phyloP scores from a whole-genome alignment of 2,113 vertebrate genomes.

The Irena cyanogastra region DNA sequence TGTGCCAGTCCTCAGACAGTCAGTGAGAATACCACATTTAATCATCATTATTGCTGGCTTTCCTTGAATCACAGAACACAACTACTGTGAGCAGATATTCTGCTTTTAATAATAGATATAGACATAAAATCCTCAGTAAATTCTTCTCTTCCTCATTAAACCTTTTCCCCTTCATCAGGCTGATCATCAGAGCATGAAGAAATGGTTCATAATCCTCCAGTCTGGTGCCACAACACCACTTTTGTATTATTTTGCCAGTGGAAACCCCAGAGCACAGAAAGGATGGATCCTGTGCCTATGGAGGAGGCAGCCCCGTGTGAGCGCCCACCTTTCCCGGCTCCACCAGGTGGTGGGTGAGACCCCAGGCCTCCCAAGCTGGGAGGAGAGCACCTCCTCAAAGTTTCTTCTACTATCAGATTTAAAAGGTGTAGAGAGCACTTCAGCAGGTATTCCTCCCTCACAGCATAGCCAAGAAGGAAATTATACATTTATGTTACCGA shows the following conservation, averaged over 20 bases:
- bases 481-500: not conserved
- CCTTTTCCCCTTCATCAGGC: not conserved
- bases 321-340: not conserved
- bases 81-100: not conserved
- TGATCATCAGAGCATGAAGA: slow-evolving; percentile 1
- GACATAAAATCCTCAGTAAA: not conserved
- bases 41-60: not conserved
- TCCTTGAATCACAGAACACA: not conserved
- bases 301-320: not conserved
- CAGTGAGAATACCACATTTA: not conserved
- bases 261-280: not conserved
- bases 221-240: slow-evolving; percentile 1
- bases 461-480: not conserved
- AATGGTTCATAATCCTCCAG: slow-evolving; percentile 23
- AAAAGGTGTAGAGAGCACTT: not conserved
- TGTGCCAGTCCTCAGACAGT: not conserved
- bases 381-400: not conserved
- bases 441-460: not conserved
- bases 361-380: not conserved
- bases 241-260: not conserved
- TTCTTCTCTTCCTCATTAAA: slow-evolving; percentile 6
- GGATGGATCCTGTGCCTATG: not conserved
- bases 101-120: not conserved
- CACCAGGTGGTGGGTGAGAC: not conserved
- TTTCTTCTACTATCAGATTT: not conserved